These are phyloP conservation scores for Mandrillus leucophaeus DNA, from an alignment of 2,113 vertebrate genomes.

Conservation along the genomic window DNA sequence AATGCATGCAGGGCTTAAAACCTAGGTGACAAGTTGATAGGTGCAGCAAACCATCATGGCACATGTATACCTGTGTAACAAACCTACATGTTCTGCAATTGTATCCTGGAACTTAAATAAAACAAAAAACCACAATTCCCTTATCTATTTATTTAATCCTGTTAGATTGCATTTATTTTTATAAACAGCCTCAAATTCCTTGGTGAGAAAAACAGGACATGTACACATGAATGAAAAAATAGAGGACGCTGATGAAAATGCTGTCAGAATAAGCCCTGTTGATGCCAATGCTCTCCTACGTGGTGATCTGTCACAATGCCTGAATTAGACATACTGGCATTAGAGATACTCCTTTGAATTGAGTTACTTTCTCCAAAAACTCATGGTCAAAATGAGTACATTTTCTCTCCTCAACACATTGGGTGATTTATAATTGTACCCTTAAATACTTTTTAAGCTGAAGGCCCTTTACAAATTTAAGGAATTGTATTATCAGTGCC, in stretches of 20 bases:
- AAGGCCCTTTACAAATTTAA: background rate
- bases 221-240: background rate
- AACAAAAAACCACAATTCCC: background rate
- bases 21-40: too few relatives aligned
- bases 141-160: constrained; percentile 34
- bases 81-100: too few relatives aligned
- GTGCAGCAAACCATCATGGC: too few relatives aligned
- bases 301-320: background rate
- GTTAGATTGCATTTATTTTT: constrained; percentile 50
- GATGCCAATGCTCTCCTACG: background rate
- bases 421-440: background rate
- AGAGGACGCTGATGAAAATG: background rate
- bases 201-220: constrained; percentile 31
- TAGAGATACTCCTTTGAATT: background rate
- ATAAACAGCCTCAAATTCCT: constrained; percentile 40
- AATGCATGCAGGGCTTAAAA: too few relatives aligned
- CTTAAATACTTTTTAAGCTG: background rate
- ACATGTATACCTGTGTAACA: too few relatives aligned
- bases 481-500: background rate
- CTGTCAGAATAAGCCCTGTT: background rate
- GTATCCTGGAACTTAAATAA: too few relatives aligned
- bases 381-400: background rate
- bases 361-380: background rate
- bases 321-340: background rate
- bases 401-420: background rate